phyloP scores from a whole-genome alignment of 1,140 invertebrate genomes.

The Drosophila gunungcola region DNA sequence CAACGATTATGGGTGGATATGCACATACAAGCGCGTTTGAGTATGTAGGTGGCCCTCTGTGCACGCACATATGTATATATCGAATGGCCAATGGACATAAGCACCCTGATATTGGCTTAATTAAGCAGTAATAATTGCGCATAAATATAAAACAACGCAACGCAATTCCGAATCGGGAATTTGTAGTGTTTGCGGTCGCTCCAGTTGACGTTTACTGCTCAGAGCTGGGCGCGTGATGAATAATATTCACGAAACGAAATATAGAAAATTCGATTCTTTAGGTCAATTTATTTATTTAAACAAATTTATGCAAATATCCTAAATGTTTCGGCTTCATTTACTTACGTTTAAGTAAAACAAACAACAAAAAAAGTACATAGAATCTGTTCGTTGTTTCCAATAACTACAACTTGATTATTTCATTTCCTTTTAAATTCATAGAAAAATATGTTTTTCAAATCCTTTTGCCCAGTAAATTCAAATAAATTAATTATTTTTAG shows the following conservation, averaged over 20 bases:
- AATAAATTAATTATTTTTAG: no score
- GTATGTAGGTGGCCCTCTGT: conserved; percentile 19
- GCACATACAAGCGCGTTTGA: conserved; percentile 33
- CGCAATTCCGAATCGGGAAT: conserved; percentile 35
- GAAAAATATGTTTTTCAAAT: no score
- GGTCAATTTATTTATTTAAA: no score
- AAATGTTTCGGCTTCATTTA: no score
- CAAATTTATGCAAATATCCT: no score
- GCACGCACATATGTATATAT: conserved; percentile 2
- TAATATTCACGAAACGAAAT: conserved; percentile 3
- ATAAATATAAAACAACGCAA: conserved; percentile 67
- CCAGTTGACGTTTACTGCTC: conserved; percentile 14
- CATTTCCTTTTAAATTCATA: no score
- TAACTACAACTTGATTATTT: no score
- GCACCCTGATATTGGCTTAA: conserved; percentile 71
- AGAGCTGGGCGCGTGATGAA: conserved; percentile 19
- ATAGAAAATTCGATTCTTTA: no score
- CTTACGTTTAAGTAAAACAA: no score
- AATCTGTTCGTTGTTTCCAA: no score
- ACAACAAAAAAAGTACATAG: no score
- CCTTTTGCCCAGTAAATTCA: no score
- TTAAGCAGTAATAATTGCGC: conserved; percentile 79
- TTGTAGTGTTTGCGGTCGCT: conserved; percentile 49
- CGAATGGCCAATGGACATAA: conserved; percentile 40
- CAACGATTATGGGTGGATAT: conserved; percentile 62